A percentile compares a stretch with the other conserved stretches of the same genome.
phyloP scores from a whole-genome alignment of 2,113 vertebrate genomes.

The Patagioenas fasciata region DNA sequence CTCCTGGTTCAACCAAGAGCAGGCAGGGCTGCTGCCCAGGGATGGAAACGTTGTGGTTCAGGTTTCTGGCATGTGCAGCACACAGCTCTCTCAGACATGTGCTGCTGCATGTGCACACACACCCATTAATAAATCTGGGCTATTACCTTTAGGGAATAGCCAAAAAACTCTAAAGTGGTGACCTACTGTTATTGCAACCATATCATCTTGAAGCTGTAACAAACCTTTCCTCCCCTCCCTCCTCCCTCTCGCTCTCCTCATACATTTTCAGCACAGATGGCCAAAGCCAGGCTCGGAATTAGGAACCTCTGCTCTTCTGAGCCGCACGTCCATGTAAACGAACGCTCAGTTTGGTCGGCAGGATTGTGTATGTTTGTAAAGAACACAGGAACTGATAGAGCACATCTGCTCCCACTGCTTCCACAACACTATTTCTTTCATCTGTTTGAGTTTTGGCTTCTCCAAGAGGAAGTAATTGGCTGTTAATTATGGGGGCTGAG shows the following conservation, averaged over 20 bases:
- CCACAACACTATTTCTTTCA: constrained; percentile 62
- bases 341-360: not conserved
- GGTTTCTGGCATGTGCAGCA: not conserved
- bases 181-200: not conserved
- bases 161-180: not conserved
- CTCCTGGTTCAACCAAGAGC: not conserved
- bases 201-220: not conserved
- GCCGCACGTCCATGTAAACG: not conserved
- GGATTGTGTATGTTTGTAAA: not conserved
- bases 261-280: not conserved
- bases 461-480: constrained; percentile 65
- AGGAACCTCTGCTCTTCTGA: not conserved
- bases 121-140: not conserved
- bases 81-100: not conserved
- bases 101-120: not conserved
- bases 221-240: not conserved
- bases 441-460: constrained; percentile 58
- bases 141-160: not conserved
- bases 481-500: constrained; percentile 68
- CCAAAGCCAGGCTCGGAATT: not conserved
- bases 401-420: constrained; percentile 56
- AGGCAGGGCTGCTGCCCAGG: not conserved
- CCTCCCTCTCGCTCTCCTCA: not conserved
- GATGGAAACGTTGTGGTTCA: not conserved
- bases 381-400: constrained; percentile 42